Conservation (phyloP, 1,140 invertebrate genomes). For the Formica selysi region DNA sequence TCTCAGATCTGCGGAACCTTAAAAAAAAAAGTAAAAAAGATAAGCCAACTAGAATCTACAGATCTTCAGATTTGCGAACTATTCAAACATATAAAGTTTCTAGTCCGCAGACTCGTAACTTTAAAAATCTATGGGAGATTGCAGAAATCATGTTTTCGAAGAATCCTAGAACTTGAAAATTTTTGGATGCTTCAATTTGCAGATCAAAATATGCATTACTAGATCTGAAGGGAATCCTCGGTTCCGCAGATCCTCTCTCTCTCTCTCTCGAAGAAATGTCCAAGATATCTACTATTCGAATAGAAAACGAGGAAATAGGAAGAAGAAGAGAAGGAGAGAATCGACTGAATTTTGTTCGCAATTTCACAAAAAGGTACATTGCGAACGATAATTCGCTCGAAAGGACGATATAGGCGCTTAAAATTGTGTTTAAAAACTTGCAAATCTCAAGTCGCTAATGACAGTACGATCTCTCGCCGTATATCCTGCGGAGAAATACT, state of each 20-base stretch:
- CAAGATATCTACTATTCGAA: conserved; percentile 1
- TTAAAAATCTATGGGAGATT: neutral
- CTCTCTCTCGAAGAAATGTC: conserved; percentile 7
- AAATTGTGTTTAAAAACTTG: conserved; percentile 15
- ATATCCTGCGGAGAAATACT: conserved; percentile 22
- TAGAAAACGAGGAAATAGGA: neutral
- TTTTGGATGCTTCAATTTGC: neutral
- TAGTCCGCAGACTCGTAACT: neutral
- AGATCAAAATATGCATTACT: neutral
- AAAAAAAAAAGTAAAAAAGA: neutral
- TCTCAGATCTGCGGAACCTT: conserved; percentile 39
- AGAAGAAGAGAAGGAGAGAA: conserved; percentile 27
- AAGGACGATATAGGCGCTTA: neutral
- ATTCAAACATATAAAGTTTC: neutral
- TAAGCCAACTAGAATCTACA: neutral
- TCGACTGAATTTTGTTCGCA: conserved; percentile 18
- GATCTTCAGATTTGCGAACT: conserved; percentile 4
- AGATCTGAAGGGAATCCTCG: neutral
- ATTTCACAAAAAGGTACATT: conserved; percentile 2
- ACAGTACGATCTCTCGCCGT: neutral
- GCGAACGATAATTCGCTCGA: neutral
- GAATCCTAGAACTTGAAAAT: neutral
- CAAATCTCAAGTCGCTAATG: conserved; percentile 12
- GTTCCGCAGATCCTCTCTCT: conserved; percentile 10
- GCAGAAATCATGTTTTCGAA: neutral